A percentile compares a stretch with the other conserved stretches of the same genome.
Evolutionary conservation across 2,888 invertebrate genomes (phyloP).

Genomic region (Hirtodrosophila trivittata): DNA sequence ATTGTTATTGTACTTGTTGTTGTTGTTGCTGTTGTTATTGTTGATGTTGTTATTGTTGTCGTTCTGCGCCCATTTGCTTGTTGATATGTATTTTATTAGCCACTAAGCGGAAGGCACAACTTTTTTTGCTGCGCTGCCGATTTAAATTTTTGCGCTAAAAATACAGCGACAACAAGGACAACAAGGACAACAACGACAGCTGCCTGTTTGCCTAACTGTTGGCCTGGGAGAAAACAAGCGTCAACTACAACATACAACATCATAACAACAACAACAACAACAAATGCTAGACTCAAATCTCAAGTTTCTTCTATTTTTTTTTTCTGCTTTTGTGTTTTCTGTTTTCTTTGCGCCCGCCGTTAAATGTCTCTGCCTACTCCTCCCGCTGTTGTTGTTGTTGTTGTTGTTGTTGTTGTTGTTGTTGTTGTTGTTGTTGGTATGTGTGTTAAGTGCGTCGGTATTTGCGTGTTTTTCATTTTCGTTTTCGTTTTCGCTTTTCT

Average conservation of each 20-base stretch:
- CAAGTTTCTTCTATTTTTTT: slow-evolving; percentile 35
- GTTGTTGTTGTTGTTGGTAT: slow-evolving; percentile 58
- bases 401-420: slow-evolving; percentile 23
- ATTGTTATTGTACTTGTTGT: slow-evolving; percentile 46
- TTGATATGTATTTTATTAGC: slow-evolving; percentile 73
- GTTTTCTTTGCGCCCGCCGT: slow-evolving; percentile 19
- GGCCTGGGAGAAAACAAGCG: neutral
- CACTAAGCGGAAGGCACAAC: slow-evolving; percentile 33
- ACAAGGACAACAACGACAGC: slow-evolving; percentile 2
- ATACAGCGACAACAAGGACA: slow-evolving; percentile 34
- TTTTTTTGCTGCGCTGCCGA: slow-evolving; percentile 49
- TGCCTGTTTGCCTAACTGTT: neutral
- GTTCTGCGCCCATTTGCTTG: slow-evolving; percentile 58
- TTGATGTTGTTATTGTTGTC: slow-evolving; percentile 35
- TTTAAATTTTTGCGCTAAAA: slow-evolving; percentile 66
- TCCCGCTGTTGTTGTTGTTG: slow-evolving; percentile 36
- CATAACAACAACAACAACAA: slow-evolving; percentile 3
- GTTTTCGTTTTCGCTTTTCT: slow-evolving; percentile 6
- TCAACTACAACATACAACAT: slow-evolving; percentile 2
- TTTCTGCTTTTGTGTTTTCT: slow-evolving; percentile 27
- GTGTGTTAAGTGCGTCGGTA: slow-evolving; percentile 80
- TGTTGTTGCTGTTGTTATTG: slow-evolving; percentile 22
- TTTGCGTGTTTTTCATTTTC: slow-evolving; percentile 59
- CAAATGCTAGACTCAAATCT: slow-evolving; percentile 45
- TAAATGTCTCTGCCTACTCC: slow-evolving; percentile 49